Percentiles rank a stretch among this genome's conserved stretches.
phyloP scores from a whole-genome alignment of 1,140 invertebrate genomes.

The Drosophila nigrodunni region DNA sequence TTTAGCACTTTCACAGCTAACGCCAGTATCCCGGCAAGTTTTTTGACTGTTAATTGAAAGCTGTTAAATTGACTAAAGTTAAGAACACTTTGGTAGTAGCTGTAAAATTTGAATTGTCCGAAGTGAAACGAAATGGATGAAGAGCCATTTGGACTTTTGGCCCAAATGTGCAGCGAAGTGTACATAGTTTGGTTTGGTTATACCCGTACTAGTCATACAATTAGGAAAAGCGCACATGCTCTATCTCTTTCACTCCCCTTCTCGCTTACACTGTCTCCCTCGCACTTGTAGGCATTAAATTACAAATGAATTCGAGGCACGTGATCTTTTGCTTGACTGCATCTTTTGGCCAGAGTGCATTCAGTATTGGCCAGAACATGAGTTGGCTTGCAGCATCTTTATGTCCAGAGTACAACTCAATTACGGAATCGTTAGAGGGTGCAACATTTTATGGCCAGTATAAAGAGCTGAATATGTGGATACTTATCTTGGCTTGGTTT shows the following conservation, averaged over 20 bases:
- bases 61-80: conserved; percentile 26
- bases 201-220: conserved; percentile 30
- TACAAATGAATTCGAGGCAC: conserved; percentile 60
- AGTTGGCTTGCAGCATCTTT: conserved; percentile 6
- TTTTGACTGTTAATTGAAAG: conserved; percentile 17
- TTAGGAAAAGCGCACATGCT: conserved; percentile 42
- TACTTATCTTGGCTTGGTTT: conserved; percentile 13
- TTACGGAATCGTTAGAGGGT: conserved; percentile 21
- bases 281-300: conserved; percentile 45
- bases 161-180: conserved; percentile 48
- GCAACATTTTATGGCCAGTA: conserved; percentile 33
- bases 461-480: conserved; percentile 19
- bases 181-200: conserved; percentile 5
- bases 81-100: conserved; percentile 21
- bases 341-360: conserved; percentile 32
- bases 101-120: conserved; percentile 28
- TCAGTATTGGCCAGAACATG: not conserved
- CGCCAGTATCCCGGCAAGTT: not conserved
- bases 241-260: not conserved
- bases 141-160: conserved; percentile 33
- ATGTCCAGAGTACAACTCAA: conserved; percentile 24
- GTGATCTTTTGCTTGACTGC: conserved; percentile 56
- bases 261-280: not conserved
- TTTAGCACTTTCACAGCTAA: not conserved
- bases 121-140: conserved; percentile 11